phyloP scores from a whole-genome alignment of 2,888 invertebrate species.

The Eupsilia transversa region DNA sequence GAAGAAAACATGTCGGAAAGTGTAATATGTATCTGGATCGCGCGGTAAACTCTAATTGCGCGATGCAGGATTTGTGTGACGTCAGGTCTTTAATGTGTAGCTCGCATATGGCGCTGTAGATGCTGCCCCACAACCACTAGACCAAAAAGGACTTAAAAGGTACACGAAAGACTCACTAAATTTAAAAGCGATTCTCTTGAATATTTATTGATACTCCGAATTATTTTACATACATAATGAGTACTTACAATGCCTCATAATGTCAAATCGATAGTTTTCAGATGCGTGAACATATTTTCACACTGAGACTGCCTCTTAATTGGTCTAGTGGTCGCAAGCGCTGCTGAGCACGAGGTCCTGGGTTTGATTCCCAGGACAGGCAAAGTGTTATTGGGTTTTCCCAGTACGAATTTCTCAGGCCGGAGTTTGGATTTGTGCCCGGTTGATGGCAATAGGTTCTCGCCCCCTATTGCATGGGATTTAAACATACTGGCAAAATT shows the following conservation, averaged over 20 bases:
- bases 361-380: too few species aligned
- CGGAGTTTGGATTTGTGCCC: not conserved
- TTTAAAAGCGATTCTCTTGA: conserved; percentile 8
- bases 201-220: conserved; percentile 26
- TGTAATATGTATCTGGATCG: too few species aligned
- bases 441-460: too few species aligned
- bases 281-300: not conserved
- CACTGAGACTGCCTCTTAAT: not conserved
- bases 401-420: not conserved
- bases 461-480: not conserved
- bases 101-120: too few species aligned
- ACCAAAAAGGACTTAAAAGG: not conserved
- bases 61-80: too few species aligned
- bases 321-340: not conserved
- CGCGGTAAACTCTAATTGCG: too few species aligned
- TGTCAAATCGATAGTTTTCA: conserved; percentile 25
- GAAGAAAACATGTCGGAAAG: too few species aligned
- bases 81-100: too few species aligned
- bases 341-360: not conserved
- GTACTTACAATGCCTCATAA: not conserved
- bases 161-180: conserved; percentile 7
- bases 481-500: not conserved
- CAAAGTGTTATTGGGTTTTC: not conserved
- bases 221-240: conserved; percentile 18
- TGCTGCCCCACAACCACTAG: too few species aligned